Percentiles rank a stretch among this genome's conserved stretches.
These are phyloP conservation scores for Forbesichthys agassizii DNA, from an alignment of 2,113 vertebrate genomes.

Conservation along the genomic window DNA sequence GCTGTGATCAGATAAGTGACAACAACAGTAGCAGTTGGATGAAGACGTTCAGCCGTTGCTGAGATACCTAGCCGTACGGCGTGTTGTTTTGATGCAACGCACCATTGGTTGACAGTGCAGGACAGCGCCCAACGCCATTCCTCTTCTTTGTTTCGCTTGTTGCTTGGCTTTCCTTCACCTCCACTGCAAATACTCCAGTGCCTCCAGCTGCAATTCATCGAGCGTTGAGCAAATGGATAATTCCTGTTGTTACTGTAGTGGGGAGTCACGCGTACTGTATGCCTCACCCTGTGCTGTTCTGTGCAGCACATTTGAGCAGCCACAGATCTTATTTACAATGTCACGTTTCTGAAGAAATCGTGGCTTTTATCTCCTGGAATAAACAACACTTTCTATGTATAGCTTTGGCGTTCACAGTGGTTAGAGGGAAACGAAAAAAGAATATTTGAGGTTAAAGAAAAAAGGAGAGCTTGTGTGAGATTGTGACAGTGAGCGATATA, in stretches of 20 bases:
- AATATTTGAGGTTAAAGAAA: not conserved
- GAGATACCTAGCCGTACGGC: conserved; percentile 32
- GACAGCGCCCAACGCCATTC: not conserved
- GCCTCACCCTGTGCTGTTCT: conserved; percentile 20
- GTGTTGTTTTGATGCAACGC: conserved; percentile 24
- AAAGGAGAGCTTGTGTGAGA: not conserved
- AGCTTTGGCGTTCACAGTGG: conserved; percentile 20
- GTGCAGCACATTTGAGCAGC: conserved; percentile 21
- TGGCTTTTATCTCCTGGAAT: conserved; percentile 20
- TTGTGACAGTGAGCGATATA: not conserved
- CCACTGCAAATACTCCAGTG: conserved; percentile 25
- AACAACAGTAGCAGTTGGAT: conserved; percentile 6
- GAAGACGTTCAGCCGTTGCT: not conserved
- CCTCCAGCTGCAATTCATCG: conserved; percentile 34
- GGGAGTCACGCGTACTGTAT: conserved; percentile 29
- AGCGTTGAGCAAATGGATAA: conserved; percentile 45
- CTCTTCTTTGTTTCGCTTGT: conserved; percentile 3
- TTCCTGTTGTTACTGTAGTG: conserved; percentile 28
- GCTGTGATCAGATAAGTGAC: not conserved
- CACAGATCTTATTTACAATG: conserved; percentile 24
- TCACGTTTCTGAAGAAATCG: conserved; percentile 22
- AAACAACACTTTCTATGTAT: conserved; percentile 30
- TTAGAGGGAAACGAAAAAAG: conserved; percentile 1
- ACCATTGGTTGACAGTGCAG: conserved; percentile 22
- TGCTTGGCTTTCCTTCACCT: conserved; percentile 11